phyloP scores from a whole-genome alignment of 1,140 invertebrate species.

The Drosophila tristis region DNA sequence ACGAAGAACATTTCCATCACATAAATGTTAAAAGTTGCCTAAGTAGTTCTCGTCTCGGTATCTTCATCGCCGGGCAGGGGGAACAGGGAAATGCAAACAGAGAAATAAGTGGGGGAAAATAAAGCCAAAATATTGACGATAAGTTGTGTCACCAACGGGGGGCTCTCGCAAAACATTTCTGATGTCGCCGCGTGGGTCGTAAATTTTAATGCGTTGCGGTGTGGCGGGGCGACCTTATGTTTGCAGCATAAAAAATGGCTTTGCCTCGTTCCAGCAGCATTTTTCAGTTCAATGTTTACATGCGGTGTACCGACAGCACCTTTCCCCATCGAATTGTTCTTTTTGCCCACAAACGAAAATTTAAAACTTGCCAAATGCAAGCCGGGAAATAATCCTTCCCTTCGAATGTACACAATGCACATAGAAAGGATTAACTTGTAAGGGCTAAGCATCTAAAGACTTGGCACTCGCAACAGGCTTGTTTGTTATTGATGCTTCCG shows the following conservation, averaged over 20 bases:
- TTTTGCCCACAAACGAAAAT: too few relatives aligned
- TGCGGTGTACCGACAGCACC: slow-evolving; percentile 1
- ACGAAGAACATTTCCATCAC: slow-evolving; percentile 8
- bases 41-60: slow-evolving; percentile 47
- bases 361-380: too few relatives aligned
- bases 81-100: slow-evolving; percentile 42
- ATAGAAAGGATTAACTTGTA: too few relatives aligned
- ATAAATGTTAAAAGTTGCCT: slow-evolving; percentile 58
- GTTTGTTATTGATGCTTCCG: too few relatives aligned
- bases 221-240: slow-evolving; percentile 17
- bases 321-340: not conserved
- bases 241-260: slow-evolving; percentile 33
- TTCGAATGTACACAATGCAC: too few relatives aligned
- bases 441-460: too few relatives aligned
- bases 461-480: too few relatives aligned
- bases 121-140: slow-evolving; percentile 64
- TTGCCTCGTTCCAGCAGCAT: slow-evolving; percentile 46
- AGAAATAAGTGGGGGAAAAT: slow-evolving; percentile 27
- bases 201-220: slow-evolving; percentile 63
- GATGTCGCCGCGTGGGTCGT: slow-evolving; percentile 53
- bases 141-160: slow-evolving; percentile 64
- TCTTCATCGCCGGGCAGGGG: slow-evolving; percentile 9
- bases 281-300: slow-evolving; percentile 63
- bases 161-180: slow-evolving; percentile 44
- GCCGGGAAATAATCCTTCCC: too few relatives aligned